Percentiles rank a stretch among this genome's conserved stretches.
These are phyloP conservation scores for Botia almorhae DNA, from an alignment of 2,797 vertebrate genomes.

Conservation along the genomic window DNA sequence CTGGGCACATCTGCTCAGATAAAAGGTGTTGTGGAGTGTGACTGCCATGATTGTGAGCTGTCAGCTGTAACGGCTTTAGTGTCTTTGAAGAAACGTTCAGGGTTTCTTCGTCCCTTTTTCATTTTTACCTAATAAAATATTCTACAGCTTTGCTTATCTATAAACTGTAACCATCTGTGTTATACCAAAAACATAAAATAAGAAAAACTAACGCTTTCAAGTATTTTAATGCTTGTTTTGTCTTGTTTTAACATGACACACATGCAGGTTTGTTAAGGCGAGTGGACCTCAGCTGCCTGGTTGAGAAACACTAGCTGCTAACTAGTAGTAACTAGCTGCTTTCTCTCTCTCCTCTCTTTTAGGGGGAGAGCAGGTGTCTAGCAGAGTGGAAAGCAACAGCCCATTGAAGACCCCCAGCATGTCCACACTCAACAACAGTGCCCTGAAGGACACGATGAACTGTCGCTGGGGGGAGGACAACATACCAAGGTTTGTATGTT, in stretches of 20 bases:
- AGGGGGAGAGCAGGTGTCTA: conserved; percentile 45
- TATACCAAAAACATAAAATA: too few species aligned
- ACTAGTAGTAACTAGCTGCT: not conserved
- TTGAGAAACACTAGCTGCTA: not conserved
- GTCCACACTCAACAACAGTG: conserved; percentile 78
- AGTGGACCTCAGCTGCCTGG: too few species aligned
- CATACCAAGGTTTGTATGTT: conserved; percentile 86
- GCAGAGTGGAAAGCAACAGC: conserved; percentile 52
- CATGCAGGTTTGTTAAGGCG: too few species aligned
- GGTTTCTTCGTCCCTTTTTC: too few species aligned
- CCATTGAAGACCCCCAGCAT: conserved; percentile 69
- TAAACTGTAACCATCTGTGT: too few species aligned
- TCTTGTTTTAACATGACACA: too few species aligned
- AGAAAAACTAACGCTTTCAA: too few species aligned
- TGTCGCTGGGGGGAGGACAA: conserved; percentile 87
- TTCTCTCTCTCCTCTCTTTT: not conserved
- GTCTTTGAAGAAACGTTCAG: not conserved
- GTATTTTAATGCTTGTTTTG: too few species aligned
- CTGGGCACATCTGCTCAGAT: conserved; percentile 56
- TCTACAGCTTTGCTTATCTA: too few species aligned
- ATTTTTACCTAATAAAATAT: too few species aligned
- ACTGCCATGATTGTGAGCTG: not conserved
- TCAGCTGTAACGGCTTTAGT: not conserved
- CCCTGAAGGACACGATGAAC: conserved; percentile 71
- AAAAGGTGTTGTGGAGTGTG: not conserved